Percentiles rank a stretch among this genome's conserved stretches.
Evolutionary conservation across 2,797 vertebrate species (phyloP).

Genomic region (Bothrops alternatus): DNA sequence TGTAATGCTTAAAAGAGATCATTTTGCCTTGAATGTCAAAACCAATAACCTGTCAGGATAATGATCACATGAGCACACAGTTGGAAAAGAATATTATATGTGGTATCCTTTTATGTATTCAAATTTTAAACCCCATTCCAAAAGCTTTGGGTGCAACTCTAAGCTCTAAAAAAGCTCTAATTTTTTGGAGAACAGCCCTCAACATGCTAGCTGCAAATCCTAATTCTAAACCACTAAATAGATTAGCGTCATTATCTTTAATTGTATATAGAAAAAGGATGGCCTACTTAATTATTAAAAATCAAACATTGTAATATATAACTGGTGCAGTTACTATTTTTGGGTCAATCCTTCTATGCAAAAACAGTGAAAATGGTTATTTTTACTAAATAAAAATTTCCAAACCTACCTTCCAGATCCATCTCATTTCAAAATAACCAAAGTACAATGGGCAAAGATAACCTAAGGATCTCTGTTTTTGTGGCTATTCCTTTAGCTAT

Average conservation of each 20-base stretch:
- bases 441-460: not conserved
- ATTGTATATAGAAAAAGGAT: not conserved
- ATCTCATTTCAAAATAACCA: not conserved
- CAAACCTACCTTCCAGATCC: not conserved
- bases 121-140: not conserved
- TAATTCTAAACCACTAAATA: not conserved
- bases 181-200: not conserved
- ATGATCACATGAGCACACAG: not conserved
- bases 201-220: not conserved
- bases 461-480: not conserved
- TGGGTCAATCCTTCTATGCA: not conserved
- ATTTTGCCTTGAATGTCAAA: not conserved
- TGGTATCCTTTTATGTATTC: not conserved
- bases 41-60: not conserved
- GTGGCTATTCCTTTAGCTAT: conserved; percentile 16
- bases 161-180: not conserved
- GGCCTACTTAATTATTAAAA: not conserved
- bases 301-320: not conserved
- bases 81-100: not conserved
- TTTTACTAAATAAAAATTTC: not conserved
- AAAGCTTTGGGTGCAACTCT: not conserved
- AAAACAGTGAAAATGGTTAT: not conserved
- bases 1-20: not conserved
- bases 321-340: not conserved
- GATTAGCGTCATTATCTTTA: not conserved